These are phyloP conservation scores for Mallotus villosus DNA, from an alignment of 2,797 vertebrate genomes.

Conservation along the genomic window DNA sequence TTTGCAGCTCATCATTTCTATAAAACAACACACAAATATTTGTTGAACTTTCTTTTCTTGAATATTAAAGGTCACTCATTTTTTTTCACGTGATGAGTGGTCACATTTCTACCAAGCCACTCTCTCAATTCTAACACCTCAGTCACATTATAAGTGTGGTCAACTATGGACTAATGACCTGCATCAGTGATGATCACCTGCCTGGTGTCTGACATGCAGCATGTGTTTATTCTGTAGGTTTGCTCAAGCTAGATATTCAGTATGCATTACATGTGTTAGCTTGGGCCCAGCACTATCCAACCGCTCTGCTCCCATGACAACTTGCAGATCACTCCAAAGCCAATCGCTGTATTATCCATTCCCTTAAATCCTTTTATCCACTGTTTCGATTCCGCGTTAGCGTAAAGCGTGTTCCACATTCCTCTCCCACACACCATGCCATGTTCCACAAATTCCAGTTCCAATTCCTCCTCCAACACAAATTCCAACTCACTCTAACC, in stretches of 20 bases:
- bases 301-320: background rate
- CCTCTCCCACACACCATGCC: background rate
- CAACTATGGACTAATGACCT: background rate
- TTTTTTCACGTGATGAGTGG: slow-evolving; percentile 10
- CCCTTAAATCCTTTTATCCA: slow-evolving; percentile 5
- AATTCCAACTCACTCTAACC: slow-evolving; percentile 19
- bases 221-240: background rate
- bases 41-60: slow-evolving; percentile 8
- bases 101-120: background rate
- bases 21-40: slow-evolving; percentile 8
- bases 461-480: slow-evolving; percentile 24
- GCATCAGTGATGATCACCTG: slow-evolving; percentile 4
- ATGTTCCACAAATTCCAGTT: slow-evolving; percentile 22
- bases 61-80: slow-evolving; percentile 12
- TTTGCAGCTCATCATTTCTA: slow-evolving; percentile 37
- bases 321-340: slow-evolving; percentile 6
- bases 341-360: background rate
- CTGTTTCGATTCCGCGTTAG: slow-evolving; percentile 12
- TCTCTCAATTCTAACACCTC: background rate
- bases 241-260: slow-evolving; percentile 7
- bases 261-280: slow-evolving; percentile 27
- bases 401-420: background rate
- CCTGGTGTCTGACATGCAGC: background rate
- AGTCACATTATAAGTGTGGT: background rate
- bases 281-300: slow-evolving; percentile 19